A percentile compares a stretch with the other conserved stretches of the same genome.
Evolutionary conservation across 1,140 invertebrate genomes (phyloP).

Genomic region (Probaryconus sp.): DNA sequence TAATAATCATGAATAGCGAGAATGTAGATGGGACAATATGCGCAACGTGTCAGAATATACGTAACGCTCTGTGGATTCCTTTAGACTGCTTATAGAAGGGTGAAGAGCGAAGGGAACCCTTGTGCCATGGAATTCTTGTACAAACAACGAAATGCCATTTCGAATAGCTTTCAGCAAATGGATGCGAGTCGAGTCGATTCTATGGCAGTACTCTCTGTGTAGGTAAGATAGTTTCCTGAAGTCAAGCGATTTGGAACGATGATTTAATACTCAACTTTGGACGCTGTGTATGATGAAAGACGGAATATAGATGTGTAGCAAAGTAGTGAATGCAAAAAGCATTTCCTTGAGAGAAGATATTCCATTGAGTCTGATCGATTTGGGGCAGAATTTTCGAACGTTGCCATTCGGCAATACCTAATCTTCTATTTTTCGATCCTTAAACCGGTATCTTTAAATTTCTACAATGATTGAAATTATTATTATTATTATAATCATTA

Average conservation of each 20-base stretch:
- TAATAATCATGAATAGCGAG: constrained; percentile 73
- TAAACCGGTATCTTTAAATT: no score
- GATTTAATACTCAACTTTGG: constrained; percentile 56
- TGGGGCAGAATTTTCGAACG: neutral
- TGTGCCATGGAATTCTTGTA: constrained; percentile 54
- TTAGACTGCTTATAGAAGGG: constrained; percentile 39
- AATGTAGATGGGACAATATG: constrained; percentile 55
- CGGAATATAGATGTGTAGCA: constrained; percentile 2
- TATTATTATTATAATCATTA: no score
- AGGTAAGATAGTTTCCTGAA: constrained; percentile 54
- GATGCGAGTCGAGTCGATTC: constrained; percentile 60
- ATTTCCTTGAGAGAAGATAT: neutral
- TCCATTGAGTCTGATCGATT: constrained; percentile 4
- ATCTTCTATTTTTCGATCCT: no score
- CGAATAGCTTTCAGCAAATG: constrained; percentile 58
- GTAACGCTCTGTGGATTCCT: constrained; percentile 50
- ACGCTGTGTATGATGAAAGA: constrained; percentile 35
- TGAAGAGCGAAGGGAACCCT: constrained; percentile 29
- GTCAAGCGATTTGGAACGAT: constrained; percentile 54
- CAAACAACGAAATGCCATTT: constrained; percentile 64
- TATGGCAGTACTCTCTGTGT: constrained; percentile 48
- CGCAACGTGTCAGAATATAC: constrained; percentile 32
- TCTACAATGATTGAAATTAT: no score
- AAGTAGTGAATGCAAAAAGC: constrained; percentile 8
- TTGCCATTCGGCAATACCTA: neutral